Base-by-base conservation (phyloP, 2,888 invertebrate species). In the Galeopsomyia nigrocyanea region DNA sequence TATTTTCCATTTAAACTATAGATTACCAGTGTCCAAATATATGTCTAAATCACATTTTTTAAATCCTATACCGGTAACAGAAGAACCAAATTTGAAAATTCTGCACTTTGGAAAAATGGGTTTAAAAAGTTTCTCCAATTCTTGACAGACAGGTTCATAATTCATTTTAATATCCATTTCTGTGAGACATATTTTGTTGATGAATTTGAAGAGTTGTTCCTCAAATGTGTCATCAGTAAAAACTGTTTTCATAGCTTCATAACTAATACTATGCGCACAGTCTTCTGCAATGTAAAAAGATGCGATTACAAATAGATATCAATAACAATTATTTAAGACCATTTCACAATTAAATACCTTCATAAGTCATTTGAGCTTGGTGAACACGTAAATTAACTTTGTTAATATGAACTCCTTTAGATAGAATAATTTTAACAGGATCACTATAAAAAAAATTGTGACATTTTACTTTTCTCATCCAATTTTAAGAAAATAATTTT, bases 1-100 rank as follows among this genome's bases (percentile, higher is more conserved):
- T 51, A 57, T n/a, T 66, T 57, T 74, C 51, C 79, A 80, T 56
- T 68, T 31, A n/a, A 79, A 13, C 39, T 5, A 31, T 31, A 39
- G 7, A 79, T 21, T 67, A 79, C 88, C 88, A 21, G 90, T 84
- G 65, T 88, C 83, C 22, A 93, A 84, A 84, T 88, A 93, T 79
- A 94, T 88, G 84, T 95, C 94, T 16, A 94, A 89, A 86, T 95
- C 94, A 81, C 93, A 93, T 17, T 88, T 88, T 81, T 89, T 90
- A 73, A 93, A 90, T 56, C 91, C 91, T 64, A 94, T 87, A 2
- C 92, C 93, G 1, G 91, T 93, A 1, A 91, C 88, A 46, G 92
- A 90, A 0, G 95, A 95, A 3, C 95, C 95, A 85, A 94, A 95
- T 1, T 91, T 90, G 74, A 87, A 83, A 5, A 89, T 87, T 49